These are phyloP conservation scores for Calameuta pallipes DNA, from an alignment of 2,888 invertebrate genomes.

Conservation along the genomic window DNA sequence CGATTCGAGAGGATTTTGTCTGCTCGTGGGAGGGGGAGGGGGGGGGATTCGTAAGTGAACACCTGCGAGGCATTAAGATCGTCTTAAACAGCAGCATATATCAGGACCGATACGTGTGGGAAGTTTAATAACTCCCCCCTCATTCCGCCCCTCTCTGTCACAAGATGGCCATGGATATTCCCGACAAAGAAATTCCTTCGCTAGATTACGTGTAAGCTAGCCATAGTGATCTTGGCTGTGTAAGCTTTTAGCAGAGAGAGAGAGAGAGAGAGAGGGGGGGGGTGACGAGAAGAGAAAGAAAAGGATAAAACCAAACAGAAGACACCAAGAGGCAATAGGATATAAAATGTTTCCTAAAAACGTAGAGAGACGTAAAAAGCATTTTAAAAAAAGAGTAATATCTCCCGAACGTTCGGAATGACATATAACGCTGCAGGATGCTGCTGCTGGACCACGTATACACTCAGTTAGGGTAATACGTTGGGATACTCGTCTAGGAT, in stretches of 20 bases:
- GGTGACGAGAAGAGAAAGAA: slow-evolving; percentile 5
- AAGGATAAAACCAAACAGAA: too few relatives aligned
- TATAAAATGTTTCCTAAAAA: too few relatives aligned
- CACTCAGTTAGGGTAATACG: too few relatives aligned
- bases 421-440: too few relatives aligned
- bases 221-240: slow-evolving; percentile 21
- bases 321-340: too few relatives aligned
- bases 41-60: not conserved
- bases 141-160: slow-evolving; percentile 6
- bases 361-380: too few relatives aligned
- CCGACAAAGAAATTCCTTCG: slow-evolving; percentile 58
- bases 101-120: slow-evolving; percentile 36
- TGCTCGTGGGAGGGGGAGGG: too few relatives aligned
- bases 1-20: too few relatives aligned
- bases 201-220: slow-evolving; percentile 51
- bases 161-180: slow-evolving; percentile 18
- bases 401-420: too few relatives aligned
- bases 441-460: too few relatives aligned
- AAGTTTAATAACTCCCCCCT: slow-evolving; percentile 47
- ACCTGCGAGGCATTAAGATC: not conserved
- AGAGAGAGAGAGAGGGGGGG: slow-evolving; percentile 20
- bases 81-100: slow-evolving; percentile 12
- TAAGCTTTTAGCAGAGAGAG: slow-evolving; percentile 42
- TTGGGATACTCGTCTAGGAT: slow-evolving; percentile 9
- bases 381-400: too few relatives aligned